A percentile compares a stretch with the other conserved stretches of the same genome.
Conservation (phyloP, 2,888 invertebrate genomes). For the Diarsia brunnea region DNA sequence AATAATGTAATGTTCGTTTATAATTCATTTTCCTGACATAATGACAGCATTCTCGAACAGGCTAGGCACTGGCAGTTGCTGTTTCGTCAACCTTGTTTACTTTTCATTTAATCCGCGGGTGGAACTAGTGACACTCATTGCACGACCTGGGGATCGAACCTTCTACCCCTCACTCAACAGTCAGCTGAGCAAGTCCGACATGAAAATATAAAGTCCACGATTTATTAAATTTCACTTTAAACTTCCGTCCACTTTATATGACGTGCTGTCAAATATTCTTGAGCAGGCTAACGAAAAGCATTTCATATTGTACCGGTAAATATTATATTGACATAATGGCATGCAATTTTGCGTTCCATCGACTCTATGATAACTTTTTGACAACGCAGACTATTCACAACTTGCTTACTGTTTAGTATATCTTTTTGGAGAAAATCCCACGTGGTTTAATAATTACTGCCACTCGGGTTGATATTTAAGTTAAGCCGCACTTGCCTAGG, state of each 20-base stretch:
- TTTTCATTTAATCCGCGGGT: too few relatives aligned
- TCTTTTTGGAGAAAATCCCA: too few relatives aligned
- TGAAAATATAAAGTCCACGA: not conserved
- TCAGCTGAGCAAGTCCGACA: too few relatives aligned
- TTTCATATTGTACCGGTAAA: not conserved
- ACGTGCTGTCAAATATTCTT: slow-evolving; percentile 3
- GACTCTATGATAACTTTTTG: not conserved
- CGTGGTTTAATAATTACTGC: too few relatives aligned
- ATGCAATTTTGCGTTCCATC: not conserved
- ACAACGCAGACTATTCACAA: not conserved
- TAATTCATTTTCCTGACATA: not conserved
- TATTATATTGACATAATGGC: not conserved
- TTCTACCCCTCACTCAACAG: not conserved
- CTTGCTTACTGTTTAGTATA: not conserved
- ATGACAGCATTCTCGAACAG: not conserved
- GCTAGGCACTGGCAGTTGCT: not conserved
- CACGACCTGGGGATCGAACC: not conserved
- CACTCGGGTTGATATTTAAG: too few relatives aligned
- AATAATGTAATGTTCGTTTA: too few relatives aligned
- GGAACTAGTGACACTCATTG: not conserved
- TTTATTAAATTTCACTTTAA: not conserved
- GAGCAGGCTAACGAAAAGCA: not conserved
- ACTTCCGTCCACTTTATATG: not conserved
- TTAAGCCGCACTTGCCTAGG: too few relatives aligned
- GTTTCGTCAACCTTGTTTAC: not conserved